Evolutionary conservation across 64 coral and sea anemone genomes (phyloP), one percentile per base, ranked within the genome.

Genomic region (Acropora tenuis): DNA sequence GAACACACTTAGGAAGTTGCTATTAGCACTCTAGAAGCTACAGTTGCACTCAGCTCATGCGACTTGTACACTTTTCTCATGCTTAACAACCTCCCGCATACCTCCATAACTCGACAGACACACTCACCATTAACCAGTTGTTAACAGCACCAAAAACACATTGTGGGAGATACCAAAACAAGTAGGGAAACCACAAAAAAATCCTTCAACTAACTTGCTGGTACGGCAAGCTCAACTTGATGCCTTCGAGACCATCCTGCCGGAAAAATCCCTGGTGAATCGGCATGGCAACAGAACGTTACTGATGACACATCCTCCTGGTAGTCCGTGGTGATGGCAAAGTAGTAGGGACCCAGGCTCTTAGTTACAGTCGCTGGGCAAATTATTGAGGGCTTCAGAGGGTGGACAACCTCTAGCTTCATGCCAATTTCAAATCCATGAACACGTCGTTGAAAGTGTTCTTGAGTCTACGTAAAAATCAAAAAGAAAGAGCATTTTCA

Each of bases 401-500:
- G 93, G 66, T 98, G 96, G 78, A 98, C 93, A 18, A 76, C 93
- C 68, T 98, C 96, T 15, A 98, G 73, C 50, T 98, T 98, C 96
- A 98, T 98, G 16, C 96, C 93, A 75, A 93, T 88, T 95, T 98
- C 96, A 98, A 98, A 98, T 47, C 93, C 93, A 95, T 98, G 96
- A 55, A 98, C 96, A 71, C 91, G 83, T 83, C 93, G 96, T 20
- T 98, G 93, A 52, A 95, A 98, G 82, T 95, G 93, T 41, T 98
- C 96, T 83, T 98, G 91, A 10, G 94, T 93, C 90, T 93, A 72
- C 86, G 77, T 6, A 44, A 11, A 63, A 90, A 17, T 16, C 8
- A 0, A 69, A 41, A 13, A 11, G 75, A 76, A 49, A 30, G 30
- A 30, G 30, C 30, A 30, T 30, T 30, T 30, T 30, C 30, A 30